phyloP scores from a whole-genome alignment of 1,140 invertebrate species.

The Diabrotica undecimpunctata region DNA sequence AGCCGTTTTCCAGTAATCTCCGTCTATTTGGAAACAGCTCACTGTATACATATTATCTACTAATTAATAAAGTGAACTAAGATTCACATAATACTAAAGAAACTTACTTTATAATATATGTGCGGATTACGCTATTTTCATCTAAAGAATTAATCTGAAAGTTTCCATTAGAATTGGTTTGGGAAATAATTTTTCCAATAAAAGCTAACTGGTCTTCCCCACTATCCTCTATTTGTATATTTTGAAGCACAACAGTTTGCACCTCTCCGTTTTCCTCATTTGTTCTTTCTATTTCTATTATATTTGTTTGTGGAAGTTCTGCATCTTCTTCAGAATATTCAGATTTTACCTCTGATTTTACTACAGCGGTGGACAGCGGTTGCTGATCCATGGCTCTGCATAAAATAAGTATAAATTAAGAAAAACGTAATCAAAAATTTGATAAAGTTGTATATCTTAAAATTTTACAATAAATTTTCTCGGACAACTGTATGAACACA shows the following conservation, averaged over 20 bases:
- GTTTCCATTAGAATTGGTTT: slow-evolving; percentile 40
- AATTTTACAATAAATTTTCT: too few relatives aligned
- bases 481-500: too few relatives aligned
- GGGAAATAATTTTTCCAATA: slow-evolving; percentile 25
- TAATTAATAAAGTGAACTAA: too few relatives aligned
- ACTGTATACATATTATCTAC: too few relatives aligned
- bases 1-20: too few relatives aligned
- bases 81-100: neutral
- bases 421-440: too few relatives aligned
- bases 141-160: slow-evolving; percentile 37
- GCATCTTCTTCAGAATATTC: neutral
- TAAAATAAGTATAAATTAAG: too few relatives aligned
- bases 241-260: slow-evolving; percentile 17
- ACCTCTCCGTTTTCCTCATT: slow-evolving; percentile 11
- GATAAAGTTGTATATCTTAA: too few relatives aligned
- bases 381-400: too few relatives aligned
- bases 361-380: too few relatives aligned
- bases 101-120: slow-evolving; percentile 37
- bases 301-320: neutral
- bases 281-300: neutral
- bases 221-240: slow-evolving; percentile 9
- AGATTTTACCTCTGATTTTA: slow-evolving; percentile 11
- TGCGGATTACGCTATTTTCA: slow-evolving; percentile 28
- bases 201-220: slow-evolving; percentile 18
- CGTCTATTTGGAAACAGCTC: too few relatives aligned